Percentiles rank a stretch among this genome's conserved stretches.
Conservation (phyloP, 1,140 invertebrate species). For the Musca vetustissima region DNA sequence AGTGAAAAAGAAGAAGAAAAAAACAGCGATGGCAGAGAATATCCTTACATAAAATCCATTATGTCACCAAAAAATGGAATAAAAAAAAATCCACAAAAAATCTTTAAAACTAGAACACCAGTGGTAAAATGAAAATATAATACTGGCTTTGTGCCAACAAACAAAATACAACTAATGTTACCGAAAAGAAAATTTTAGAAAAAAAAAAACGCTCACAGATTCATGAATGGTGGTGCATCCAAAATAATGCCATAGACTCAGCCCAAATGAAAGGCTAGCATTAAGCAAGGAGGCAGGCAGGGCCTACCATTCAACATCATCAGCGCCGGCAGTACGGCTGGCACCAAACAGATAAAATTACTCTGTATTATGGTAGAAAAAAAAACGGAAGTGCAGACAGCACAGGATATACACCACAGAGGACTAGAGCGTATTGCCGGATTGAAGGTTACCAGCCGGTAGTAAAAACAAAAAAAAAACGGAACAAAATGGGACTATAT, state of each 20-base stretch:
- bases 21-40: too few species aligned
- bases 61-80: too few species aligned
- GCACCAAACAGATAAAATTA: too few species aligned
- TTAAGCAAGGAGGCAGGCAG: background rate
- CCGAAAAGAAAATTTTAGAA: background rate
- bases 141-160: background rate
- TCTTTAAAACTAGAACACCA: too few species aligned
- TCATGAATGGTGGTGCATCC: background rate
- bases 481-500: background rate
- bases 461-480: background rate
- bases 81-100: too few species aligned
- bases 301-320: too few species aligned
- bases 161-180: conserved; percentile 4
- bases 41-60: too few species aligned
- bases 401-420: conserved; percentile 3
- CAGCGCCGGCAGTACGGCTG: background rate
- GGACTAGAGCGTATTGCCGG: background rate
- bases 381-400: conserved; percentile 5
- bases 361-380: too few species aligned
- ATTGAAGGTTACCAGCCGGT: conserved; percentile 16
- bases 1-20: too few species aligned
- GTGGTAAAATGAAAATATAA: too few species aligned
- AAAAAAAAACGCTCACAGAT: too few species aligned
- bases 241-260: background rate
- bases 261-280: background rate